Evolutionary conservation across 2,888 invertebrate species (phyloP).

Genomic region (Lasioglossum villosulum): DNA sequence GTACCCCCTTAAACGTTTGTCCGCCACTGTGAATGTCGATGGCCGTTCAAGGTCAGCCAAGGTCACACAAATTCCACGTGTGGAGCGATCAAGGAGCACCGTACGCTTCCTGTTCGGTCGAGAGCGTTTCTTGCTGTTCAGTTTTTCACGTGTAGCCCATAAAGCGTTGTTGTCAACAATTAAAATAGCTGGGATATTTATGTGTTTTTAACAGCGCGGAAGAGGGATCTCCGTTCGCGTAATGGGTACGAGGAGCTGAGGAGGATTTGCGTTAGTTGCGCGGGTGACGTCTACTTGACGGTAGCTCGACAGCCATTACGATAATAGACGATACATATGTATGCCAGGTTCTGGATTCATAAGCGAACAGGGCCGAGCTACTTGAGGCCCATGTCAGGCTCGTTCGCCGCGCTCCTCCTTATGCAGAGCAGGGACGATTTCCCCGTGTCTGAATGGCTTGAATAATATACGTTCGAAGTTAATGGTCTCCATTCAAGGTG

Average conservation of each 20-base stretch:
- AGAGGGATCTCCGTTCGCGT: not conserved
- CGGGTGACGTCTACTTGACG: constrained; percentile 59
- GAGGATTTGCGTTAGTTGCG: not conserved
- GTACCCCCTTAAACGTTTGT: too few species aligned
- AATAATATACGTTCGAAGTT: constrained; percentile 78
- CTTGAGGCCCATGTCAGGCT: constrained; percentile 58
- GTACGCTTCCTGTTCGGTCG: not conserved
- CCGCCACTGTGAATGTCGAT: too few species aligned
- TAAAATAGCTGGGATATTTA: constrained; percentile 1
- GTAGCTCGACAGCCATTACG: constrained; percentile 63
- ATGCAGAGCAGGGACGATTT: constrained; percentile 75
- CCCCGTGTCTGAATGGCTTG: constrained; percentile 74
- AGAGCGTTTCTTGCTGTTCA: not conserved
- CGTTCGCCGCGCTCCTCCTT: constrained; percentile 67
- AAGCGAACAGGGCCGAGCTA: constrained; percentile 58
- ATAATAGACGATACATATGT: constrained; percentile 71
- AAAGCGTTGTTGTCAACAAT: not conserved
- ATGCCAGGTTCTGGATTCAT: constrained; percentile 68
- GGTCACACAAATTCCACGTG: not conserved
- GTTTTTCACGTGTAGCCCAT: not conserved
- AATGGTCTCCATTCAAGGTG: constrained; percentile 79
- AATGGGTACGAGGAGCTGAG: not conserved
- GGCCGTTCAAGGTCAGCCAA: not conserved
- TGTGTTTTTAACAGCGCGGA: not conserved
- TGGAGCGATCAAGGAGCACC: not conserved